Evolutionary conservation across 1,140 invertebrate genomes (phyloP).

Genomic region (Pemphigus obesinymphae): DNA sequence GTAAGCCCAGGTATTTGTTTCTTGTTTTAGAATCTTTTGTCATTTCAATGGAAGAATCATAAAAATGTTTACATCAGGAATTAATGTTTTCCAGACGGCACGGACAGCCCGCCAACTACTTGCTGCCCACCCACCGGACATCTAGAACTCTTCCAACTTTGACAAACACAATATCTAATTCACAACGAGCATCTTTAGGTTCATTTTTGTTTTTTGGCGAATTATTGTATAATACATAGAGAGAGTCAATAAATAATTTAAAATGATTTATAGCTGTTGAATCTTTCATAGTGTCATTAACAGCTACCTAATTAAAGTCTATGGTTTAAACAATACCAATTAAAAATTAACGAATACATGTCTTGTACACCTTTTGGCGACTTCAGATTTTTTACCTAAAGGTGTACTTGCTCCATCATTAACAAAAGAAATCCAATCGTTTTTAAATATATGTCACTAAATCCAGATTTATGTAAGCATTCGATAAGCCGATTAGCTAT

Average conservation of each 20-base stretch:
- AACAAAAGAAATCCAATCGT: background rate
- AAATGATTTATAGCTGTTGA: background rate
- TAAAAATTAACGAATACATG: constrained; percentile 4
- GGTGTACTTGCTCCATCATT: background rate
- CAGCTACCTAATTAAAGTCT: background rate
- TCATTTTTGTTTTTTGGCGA: background rate
- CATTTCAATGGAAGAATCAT: background rate
- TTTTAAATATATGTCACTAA: constrained; percentile 2
- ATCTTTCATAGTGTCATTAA: constrained; percentile 11
- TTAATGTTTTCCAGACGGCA: background rate
- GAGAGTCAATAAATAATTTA: constrained; percentile 6
- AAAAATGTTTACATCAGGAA: no score
- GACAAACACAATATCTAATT: background rate
- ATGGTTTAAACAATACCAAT: background rate
- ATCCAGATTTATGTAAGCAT: constrained; percentile 2
- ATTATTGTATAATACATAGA: constrained; percentile 13
- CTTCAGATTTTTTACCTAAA: background rate
- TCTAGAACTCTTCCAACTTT: constrained; percentile 17
- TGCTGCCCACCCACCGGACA: background rate
- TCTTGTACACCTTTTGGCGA: background rate
- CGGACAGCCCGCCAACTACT: background rate
- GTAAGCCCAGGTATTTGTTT: constrained; percentile 9
- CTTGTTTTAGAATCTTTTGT: background rate
- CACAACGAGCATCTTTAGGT: background rate
- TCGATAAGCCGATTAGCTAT: background rate